Percentiles rank a stretch among this genome's conserved stretches.
phyloP scores from a whole-genome alignment of 1,140 invertebrate genomes.

The Oedothorax gibbosus region DNA sequence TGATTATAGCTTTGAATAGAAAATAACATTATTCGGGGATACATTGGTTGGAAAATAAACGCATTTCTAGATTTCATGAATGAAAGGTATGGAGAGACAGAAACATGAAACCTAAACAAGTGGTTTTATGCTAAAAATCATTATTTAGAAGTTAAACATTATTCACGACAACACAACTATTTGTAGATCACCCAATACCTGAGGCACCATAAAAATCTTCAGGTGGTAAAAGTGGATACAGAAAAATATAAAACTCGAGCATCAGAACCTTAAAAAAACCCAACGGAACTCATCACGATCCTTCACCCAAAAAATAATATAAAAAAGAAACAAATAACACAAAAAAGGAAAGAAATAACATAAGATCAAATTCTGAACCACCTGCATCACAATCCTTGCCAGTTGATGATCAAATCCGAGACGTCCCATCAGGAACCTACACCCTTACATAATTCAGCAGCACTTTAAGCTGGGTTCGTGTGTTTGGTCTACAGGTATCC shows the following conservation, averaged over 20 bases:
- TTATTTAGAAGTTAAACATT: too few species aligned
- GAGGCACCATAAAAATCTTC: constrained; percentile 16
- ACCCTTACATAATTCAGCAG: constrained; percentile 52
- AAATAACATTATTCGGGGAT: too few species aligned
- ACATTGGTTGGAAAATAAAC: too few species aligned
- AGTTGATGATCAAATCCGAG: constrained; percentile 54
- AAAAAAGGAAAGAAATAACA: constrained; percentile 2
- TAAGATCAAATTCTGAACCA: neutral
- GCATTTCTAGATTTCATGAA: too few species aligned
- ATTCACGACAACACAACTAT: too few species aligned
- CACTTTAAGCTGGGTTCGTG: constrained; percentile 48
- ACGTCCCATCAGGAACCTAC: constrained; percentile 26
- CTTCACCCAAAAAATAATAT: constrained; percentile 13
- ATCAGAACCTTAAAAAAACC: neutral
- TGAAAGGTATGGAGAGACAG: too few species aligned
- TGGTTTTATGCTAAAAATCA: too few species aligned
- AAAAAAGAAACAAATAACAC: neutral
- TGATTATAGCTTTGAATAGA: too few species aligned
- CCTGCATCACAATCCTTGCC: constrained; percentile 27
- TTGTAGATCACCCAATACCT: too few species aligned
- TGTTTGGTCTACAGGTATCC: constrained; percentile 46
- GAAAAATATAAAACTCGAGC: neutral
- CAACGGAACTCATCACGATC: constrained; percentile 24
- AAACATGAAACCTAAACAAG: too few species aligned
- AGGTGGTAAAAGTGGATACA: constrained; percentile 13